Evolutionary conservation across 30 jellyfish, hydroid and myxozoan genomes (phyloP), one percentile per base, ranked within the genome.

Genomic region (Cassiopea xamachana): DNA sequence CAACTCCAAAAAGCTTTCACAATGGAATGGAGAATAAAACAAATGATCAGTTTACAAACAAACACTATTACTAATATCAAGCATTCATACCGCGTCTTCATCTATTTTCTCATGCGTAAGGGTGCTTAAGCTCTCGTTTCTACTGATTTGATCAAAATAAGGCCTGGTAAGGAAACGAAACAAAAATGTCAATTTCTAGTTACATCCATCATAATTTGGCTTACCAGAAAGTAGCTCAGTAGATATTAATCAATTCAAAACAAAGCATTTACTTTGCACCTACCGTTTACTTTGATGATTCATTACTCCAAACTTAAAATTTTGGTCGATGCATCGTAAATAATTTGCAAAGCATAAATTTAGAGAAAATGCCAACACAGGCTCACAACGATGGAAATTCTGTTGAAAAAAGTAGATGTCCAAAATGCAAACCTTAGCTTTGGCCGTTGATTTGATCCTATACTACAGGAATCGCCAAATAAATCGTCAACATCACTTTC

Each of bases 381-480:
- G 39, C 39, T 27, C 39, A 27, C 39, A 27, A 27, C 39, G 39
- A 27, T 27, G 39, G 39, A 27, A 27, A 27, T 27, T 27, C 39
- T 27, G 39, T 27, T 27, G 39, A 27, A 27, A 27, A 27, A 27
- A 27, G 39, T 27, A 27, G 39, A 27, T 27, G 39, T 27, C 39
- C 39, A 27, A 27, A 27, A 27, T 27, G 69, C 86, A 1, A 17
- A 91, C 98, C 98, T 87, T 50, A 95, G 79, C 47, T 92, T 95
- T 15, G 99, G 99, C 47, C 92, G 75, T 83, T 87, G 97, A 58
- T 46, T 95, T 48, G 99, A 95, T 19, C 94, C 97, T 27, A 95
- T 95, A 89, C 99, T 95, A 49, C 86, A 68, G 14, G 95, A 86
- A 73, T 95, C 99, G 9, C 84, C 97, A 60, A 90, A 85, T 77